Evolutionary conservation across 2,797 vertebrate genomes (phyloP).

Genomic region (Sphenopsis melanotis): DNA sequence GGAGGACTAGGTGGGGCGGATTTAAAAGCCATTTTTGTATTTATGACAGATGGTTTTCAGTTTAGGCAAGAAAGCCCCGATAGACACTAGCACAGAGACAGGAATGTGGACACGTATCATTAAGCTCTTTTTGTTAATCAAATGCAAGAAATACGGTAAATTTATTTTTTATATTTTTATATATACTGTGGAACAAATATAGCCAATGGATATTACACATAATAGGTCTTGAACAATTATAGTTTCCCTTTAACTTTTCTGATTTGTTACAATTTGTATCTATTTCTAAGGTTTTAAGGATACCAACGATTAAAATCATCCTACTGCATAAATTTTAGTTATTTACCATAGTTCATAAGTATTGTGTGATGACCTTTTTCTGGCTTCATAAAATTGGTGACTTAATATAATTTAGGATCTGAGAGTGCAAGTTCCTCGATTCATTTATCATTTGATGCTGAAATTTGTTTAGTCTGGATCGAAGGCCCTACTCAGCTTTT

Average conservation of each 20-base stretch:
- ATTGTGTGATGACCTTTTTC: constrained; percentile 45
- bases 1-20: background rate
- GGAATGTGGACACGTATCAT: background rate
- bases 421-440: constrained; percentile 15
- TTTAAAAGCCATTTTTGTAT: background rate
- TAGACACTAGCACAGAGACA: background rate
- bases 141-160: background rate
- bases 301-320: constrained; percentile 16
- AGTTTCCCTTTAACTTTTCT: constrained; percentile 21
- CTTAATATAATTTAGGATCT: constrained; percentile 57
- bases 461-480: constrained; percentile 65
- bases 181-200: background rate
- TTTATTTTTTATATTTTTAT: background rate
- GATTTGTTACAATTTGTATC: constrained; percentile 36
- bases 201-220: background rate
- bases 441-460: constrained; percentile 52
- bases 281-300: constrained; percentile 7
- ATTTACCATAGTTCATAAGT: constrained; percentile 49
- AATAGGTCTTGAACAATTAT: background rate
- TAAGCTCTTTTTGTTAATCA: constrained; percentile 18
- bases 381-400: constrained; percentile 48
- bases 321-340: constrained; percentile 32
- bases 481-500: background rate
- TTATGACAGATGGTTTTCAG: constrained; percentile 37
- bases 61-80: background rate